A percentile compares a stretch with the other conserved stretches of the same genome.
Conservation (phyloP, 2,113 vertebrate species). For the Climacteris rufus region DNA sequence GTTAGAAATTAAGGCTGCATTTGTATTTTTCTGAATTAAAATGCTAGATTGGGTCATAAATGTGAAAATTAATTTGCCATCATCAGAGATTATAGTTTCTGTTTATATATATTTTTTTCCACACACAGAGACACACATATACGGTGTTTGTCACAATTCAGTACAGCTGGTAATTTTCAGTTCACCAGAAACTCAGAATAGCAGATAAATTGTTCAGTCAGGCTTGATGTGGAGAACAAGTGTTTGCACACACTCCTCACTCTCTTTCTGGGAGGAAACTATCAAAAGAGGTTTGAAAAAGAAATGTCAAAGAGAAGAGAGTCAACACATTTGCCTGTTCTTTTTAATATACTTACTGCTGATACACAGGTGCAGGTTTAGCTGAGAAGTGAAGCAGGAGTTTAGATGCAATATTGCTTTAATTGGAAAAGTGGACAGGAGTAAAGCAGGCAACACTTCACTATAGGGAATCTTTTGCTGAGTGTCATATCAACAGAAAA, state of each 20-base stretch:
- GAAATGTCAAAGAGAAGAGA: neutral
- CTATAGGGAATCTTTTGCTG: neutral
- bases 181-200: slow-evolving; percentile 56
- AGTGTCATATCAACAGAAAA: neutral
- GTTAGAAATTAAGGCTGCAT: neutral
- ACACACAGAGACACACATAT: neutral
- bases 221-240: slow-evolving; percentile 46
- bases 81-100: neutral
- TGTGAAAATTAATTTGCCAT: neutral
- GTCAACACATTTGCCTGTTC: neutral
- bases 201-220: slow-evolving; percentile 59
- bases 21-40: neutral
- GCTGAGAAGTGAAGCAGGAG: neutral
- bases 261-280: slow-evolving; percentile 5
- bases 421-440: neutral
- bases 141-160: slow-evolving; percentile 6
- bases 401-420: neutral
- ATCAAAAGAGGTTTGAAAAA: slow-evolving; percentile 8
- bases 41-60: neutral
- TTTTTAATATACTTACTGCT: neutral
- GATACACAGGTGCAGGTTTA: neutral
- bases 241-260: slow-evolving; percentile 8
- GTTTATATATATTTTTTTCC: neutral
- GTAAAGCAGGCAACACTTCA: neutral
- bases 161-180: slow-evolving; percentile 59